Evolutionary conservation across 37 sponge, comb jelly and placozoan genomes (phyloP).

Genomic region (Haliclona indistincta): DNA sequence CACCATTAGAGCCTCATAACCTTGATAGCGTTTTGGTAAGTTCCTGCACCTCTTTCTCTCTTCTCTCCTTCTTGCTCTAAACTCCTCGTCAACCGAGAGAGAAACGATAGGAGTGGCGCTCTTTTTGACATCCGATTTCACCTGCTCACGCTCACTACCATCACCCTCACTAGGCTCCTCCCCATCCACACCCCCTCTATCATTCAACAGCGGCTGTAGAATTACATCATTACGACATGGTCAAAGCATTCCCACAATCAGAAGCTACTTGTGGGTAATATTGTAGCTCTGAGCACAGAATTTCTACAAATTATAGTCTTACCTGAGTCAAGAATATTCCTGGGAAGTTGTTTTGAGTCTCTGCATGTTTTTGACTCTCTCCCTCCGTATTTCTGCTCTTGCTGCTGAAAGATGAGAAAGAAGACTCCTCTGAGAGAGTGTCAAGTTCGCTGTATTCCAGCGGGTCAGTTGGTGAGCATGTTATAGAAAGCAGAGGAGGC

Average conservation of each 20-base stretch:
- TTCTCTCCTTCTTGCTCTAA: not conserved
- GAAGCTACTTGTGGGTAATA: too few relatives aligned
- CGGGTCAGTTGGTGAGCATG: conserved; percentile 15
- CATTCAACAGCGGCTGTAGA: too few relatives aligned
- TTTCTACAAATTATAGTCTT: not conserved
- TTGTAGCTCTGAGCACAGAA: too few relatives aligned
- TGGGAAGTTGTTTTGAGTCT: not conserved
- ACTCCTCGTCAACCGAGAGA: conserved; percentile 30
- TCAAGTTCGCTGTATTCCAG: not conserved
- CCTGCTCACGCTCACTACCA: too few relatives aligned
- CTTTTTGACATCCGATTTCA: not conserved
- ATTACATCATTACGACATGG: too few relatives aligned
- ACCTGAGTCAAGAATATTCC: conserved; percentile 81
- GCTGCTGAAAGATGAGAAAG: not conserved
- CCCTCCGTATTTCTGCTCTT: not conserved
- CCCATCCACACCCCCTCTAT: too few relatives aligned
- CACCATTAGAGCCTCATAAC: conserved; percentile 72
- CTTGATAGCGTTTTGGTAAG: conserved; percentile 42
- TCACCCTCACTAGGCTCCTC: too few relatives aligned
- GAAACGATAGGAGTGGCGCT: not conserved
- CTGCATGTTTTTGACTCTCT: too few relatives aligned
- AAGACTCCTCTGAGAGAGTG: not conserved
- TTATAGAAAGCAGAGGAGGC: not conserved
- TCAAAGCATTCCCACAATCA: too few relatives aligned
- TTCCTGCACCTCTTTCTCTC: conserved; percentile 12